Percentiles rank a stretch among this genome's conserved stretches.
These are phyloP conservation scores for Ambastaia sidthimunki DNA, from an alignment of 2,797 vertebrate genomes.

Conservation along the genomic window DNA sequence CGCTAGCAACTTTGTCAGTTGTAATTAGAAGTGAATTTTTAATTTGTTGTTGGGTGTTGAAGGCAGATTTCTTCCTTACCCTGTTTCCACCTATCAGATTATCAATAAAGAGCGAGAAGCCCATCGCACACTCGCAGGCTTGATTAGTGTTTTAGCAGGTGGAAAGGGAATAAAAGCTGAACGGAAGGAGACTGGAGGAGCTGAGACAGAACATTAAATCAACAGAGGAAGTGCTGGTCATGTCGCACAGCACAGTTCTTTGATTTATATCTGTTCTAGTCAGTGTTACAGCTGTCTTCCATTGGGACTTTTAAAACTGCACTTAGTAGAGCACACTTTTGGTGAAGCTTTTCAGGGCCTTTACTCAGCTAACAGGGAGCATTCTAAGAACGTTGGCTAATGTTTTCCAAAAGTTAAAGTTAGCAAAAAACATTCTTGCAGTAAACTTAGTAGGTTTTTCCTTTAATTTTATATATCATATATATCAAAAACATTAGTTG, in stretches of 20 bases:
- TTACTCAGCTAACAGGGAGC: not conserved
- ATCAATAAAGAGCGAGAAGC: slow-evolving; percentile 49
- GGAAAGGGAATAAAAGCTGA: slow-evolving; percentile 40
- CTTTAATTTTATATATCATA: too few relatives aligned
- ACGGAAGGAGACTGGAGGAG: slow-evolving; percentile 1
- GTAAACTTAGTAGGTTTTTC: too few relatives aligned
- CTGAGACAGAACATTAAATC: too few relatives aligned
- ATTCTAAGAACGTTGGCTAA: too few relatives aligned
- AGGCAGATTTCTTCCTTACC: slow-evolving; percentile 20
- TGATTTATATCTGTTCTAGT: slow-evolving; percentile 40
- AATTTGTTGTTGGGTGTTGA: slow-evolving; percentile 53
- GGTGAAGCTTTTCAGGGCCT: not conserved
- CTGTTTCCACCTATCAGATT: slow-evolving; percentile 46
- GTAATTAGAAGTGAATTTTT: slow-evolving; percentile 55
- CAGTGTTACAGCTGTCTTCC: slow-evolving; percentile 32
- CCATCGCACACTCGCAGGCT: slow-evolving; percentile 30
- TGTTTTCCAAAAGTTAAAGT: too few relatives aligned
- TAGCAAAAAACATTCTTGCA: too few relatives aligned
- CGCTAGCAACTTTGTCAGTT: slow-evolving; percentile 44
- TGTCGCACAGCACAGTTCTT: not conserved
- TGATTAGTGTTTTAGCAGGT: slow-evolving; percentile 32
- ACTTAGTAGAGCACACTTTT: not conserved
- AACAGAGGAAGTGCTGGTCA: slow-evolving; percentile 29
- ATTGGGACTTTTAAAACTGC: slow-evolving; percentile 25
- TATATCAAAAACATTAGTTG: too few relatives aligned